Percentiles rank a stretch among this genome's conserved stretches.
These are phyloP conservation scores for Saguinus midas DNA, from an alignment of 2,113 vertebrate species.

Conservation along the genomic window DNA sequence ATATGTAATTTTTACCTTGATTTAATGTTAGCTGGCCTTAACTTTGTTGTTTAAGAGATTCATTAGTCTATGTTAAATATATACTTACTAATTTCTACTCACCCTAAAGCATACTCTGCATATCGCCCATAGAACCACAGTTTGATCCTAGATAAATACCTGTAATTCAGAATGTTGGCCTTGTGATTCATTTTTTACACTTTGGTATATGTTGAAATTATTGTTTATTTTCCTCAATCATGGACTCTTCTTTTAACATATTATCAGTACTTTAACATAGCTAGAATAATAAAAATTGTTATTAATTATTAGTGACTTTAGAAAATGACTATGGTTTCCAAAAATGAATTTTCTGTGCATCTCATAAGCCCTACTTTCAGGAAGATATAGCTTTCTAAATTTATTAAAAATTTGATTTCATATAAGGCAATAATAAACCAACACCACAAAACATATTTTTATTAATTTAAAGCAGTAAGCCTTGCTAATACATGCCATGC, in stretches of 20 bases:
- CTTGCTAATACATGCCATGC: background rate
- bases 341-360: background rate
- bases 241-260: background rate
- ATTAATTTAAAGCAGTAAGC: background rate
- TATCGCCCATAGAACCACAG: background rate
- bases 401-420: background rate
- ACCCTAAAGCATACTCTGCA: background rate
- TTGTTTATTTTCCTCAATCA: background rate
- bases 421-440: background rate
- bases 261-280: background rate
- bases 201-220: background rate
- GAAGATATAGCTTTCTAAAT: background rate
- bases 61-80: background rate
- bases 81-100: background rate
- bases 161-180: background rate
- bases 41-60: background rate
- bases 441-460: background rate
- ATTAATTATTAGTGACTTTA: background rate
- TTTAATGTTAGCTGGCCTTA: background rate
- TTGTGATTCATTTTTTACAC: background rate
- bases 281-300: background rate
- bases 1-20: background rate
- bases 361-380: background rate
- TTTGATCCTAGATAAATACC: background rate
- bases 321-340: background rate